A percentile compares a stretch with the other conserved stretches of the same genome.
These are phyloP conservation scores for Margarornis squamiger DNA, from an alignment of 2,797 vertebrate genomes.

Conservation along the genomic window DNA sequence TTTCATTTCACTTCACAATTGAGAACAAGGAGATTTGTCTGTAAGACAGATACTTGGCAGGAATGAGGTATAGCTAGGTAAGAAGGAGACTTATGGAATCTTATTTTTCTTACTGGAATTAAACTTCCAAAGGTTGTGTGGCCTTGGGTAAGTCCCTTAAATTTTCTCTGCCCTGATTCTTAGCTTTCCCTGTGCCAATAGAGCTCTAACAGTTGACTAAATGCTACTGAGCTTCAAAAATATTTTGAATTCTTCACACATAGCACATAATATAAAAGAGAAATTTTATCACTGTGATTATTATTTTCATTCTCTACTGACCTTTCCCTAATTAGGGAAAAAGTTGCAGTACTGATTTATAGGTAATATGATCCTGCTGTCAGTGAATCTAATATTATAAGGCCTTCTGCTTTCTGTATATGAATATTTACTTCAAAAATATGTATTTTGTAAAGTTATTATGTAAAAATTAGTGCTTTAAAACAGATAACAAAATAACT, in stretches of 20 bases:
- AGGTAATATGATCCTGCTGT: background rate
- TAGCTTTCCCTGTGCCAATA: background rate
- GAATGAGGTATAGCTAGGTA: background rate
- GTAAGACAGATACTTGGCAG: background rate
- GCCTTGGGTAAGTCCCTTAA: background rate
- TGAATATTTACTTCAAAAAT: background rate
- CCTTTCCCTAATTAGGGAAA: background rate
- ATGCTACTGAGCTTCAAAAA: background rate
- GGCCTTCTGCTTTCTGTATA: background rate
- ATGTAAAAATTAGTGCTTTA: background rate
- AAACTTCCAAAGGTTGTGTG: background rate
- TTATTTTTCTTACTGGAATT: background rate
- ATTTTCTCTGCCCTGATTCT: background rate
- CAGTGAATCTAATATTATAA: background rate
- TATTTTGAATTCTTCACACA: background rate
- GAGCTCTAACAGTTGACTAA: background rate
- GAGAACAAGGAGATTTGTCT: conserved; percentile 23
- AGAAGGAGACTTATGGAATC: background rate
- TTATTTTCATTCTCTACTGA: background rate
- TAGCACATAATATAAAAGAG: background rate
- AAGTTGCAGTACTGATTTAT: background rate
- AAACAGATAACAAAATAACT: background rate
- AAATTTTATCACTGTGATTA: background rate
- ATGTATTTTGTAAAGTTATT: background rate
- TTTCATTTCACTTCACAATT: background rate